Base-by-base conservation (phyloP, 2,888 invertebrate species). In the Arctia plantaginis region DNA sequence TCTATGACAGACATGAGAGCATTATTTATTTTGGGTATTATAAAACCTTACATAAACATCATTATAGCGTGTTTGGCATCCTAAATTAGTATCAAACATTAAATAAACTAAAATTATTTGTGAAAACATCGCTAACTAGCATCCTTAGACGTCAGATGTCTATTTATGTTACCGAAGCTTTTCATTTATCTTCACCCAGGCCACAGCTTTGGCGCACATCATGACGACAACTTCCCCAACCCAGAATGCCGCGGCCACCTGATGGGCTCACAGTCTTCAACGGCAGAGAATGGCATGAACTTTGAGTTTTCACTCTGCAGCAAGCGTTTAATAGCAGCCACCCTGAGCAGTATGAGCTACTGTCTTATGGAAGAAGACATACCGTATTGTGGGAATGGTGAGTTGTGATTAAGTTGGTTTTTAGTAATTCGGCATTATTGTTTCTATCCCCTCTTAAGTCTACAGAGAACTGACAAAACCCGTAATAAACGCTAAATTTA, bases 311-410 rank as follows among this genome's bases (percentile, higher is more conserved):
- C 96, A 0, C 64, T 90, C 44, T 96, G 96, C 88, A 96, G 96
- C 84, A 96, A 94, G 72, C 88, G 93, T 15, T 89, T 93, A 1
- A 95, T 96, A 8, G 88, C 95, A 0, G 87, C 91, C 30, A 94
- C 96, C 0, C 85, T 96, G 12, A 91, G 91, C 81, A 93, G 94
- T 80, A 96, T 95, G 93, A 94, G 96, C 79, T 93, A 94, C 80
- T 96, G 96, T 75, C 88, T 96, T 3, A 82, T 90, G 2, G 91
- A 93, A 35, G 92, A 93, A 62, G 89, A 92, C 20, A 85, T 83
- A n/a, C 91, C 96, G 23, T 96, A 92, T 81, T 96, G 96, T 86
- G 96, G 96, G 33, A 96, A 96, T 82, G 96, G 96, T 96, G 86
- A 82, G 82, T 33, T 62, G 15, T 33, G n/a, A 33, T 23, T 33